Conservation (phyloP, 2,113 vertebrate species). For the Blennius ocellaris region DNA sequence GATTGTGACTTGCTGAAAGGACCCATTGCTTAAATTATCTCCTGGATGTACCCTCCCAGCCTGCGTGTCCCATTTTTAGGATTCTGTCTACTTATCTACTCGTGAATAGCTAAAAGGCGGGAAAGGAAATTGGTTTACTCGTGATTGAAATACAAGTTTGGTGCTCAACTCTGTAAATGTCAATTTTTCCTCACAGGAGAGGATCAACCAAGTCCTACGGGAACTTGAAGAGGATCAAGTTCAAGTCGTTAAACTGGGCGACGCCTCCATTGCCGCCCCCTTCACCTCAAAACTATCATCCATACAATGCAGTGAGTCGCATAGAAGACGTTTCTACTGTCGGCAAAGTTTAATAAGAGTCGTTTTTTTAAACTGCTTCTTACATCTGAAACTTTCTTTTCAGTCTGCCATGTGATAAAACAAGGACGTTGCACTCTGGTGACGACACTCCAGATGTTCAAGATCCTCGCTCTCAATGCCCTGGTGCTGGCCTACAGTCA, state of each 20-base stretch:
- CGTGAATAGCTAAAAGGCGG: neutral
- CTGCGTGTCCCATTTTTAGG: neutral
- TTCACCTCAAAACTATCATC: slow-evolving; percentile 98
- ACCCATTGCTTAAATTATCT: neutral
- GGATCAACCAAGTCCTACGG: slow-evolving; percentile 93
- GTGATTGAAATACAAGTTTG: neutral
- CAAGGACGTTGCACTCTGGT: slow-evolving; percentile 97
- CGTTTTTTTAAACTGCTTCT: neutral
- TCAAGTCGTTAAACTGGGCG: slow-evolving; percentile 94
- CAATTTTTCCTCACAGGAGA: slow-evolving; percentile 81
- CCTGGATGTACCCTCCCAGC: neutral
- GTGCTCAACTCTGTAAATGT: neutral
- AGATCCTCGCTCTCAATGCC: slow-evolving; percentile 95
- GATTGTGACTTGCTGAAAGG: neutral
- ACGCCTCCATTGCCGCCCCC: slow-evolving; percentile 96
- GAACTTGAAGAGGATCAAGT: slow-evolving; percentile 95
- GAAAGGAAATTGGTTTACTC: neutral
- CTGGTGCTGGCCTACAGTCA: slow-evolving; percentile 97
- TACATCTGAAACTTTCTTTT: slow-evolving; percentile 4
- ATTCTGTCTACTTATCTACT: neutral
- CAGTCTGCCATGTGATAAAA: slow-evolving; percentile 98
- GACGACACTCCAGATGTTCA: slow-evolving; percentile 98
- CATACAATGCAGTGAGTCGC: slow-evolving; percentile 94
- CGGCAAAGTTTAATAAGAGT: slow-evolving; percentile 3
- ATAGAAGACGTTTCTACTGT: neutral